A percentile compares a stretch with the other conserved stretches of the same genome.
Evolutionary conservation across 2,888 invertebrate genomes (phyloP).

Genomic region (Acanthosepion lycidas): DNA sequence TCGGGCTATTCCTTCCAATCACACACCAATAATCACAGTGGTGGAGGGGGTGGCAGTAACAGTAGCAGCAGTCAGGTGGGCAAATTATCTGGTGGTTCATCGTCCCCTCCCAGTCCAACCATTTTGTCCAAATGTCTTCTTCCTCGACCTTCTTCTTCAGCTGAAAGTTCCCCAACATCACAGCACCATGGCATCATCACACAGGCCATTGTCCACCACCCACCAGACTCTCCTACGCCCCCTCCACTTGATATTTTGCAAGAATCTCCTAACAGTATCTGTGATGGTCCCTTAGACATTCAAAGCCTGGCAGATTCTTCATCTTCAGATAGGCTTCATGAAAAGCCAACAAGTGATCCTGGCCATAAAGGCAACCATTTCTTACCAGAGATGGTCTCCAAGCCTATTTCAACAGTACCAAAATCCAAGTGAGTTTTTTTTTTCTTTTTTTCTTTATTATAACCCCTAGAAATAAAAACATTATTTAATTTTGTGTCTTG

Average conservation of each 20-base stretch:
- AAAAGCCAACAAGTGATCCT: neutral
- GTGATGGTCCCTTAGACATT: conserved; percentile 38
- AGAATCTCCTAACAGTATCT: conserved; percentile 43
- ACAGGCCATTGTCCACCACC: conserved; percentile 51
- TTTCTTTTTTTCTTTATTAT: neutral
- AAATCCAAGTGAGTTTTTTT: conserved; percentile 54
- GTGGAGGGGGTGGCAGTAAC: neutral
- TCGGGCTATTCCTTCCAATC: conserved; percentile 42
- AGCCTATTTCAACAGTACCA: conserved; percentile 57
- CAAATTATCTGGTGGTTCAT: conserved; percentile 57
- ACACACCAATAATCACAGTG: neutral
- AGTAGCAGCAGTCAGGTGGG: conserved; percentile 34
- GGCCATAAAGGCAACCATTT: conserved; percentile 55
- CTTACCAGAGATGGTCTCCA: conserved; percentile 63
- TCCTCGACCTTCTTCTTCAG: conserved; percentile 25
- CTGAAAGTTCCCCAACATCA: conserved; percentile 35
- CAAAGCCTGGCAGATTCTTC: conserved; percentile 36
- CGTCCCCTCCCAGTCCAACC: conserved; percentile 59
- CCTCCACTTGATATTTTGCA: neutral
- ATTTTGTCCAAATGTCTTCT: conserved; percentile 53
- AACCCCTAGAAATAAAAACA: too few relatives aligned
- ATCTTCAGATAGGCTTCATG: conserved; percentile 41
- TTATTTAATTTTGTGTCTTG: too few relatives aligned
- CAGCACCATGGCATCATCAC: conserved; percentile 51
- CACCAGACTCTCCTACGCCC: conserved; percentile 3